phyloP scores from a whole-genome alignment of 2,888 invertebrate genomes.

The Melitaea athalia region DNA sequence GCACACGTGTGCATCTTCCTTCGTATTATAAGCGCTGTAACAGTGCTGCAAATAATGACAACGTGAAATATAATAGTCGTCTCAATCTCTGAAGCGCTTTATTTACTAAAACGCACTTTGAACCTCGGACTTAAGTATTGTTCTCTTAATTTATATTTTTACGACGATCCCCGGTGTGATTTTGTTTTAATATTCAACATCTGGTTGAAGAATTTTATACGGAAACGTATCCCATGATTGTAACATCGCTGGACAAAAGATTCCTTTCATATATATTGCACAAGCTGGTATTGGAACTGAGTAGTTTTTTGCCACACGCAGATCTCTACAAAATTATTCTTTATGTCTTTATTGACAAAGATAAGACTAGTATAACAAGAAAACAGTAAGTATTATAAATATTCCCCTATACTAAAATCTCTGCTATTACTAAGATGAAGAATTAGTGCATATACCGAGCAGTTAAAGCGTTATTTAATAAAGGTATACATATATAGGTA shows the following conservation, averaged over 20 bases:
- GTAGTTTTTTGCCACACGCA: too few relatives aligned
- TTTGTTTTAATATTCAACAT: conserved; percentile 16
- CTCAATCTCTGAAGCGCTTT: conserved; percentile 13
- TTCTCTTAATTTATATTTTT: conserved; percentile 27
- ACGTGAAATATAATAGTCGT: neutral
- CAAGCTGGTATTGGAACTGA: too few relatives aligned
- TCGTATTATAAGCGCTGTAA: conserved; percentile 8
- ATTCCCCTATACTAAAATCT: too few relatives aligned
- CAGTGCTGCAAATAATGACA: conserved; percentile 5
- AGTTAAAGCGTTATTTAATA: too few relatives aligned
- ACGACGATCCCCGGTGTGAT: conserved; percentile 11
- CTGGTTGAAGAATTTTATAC: neutral
- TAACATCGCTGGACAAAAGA: neutral
- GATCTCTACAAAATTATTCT: too few relatives aligned
- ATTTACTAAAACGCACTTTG: conserved; percentile 13
- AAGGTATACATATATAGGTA: too few relatives aligned
- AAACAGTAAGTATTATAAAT: too few relatives aligned
- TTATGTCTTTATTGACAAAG: too few relatives aligned
- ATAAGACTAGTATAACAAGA: too few relatives aligned
- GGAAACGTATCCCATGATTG: neutral
- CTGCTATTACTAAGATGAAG: too few relatives aligned
- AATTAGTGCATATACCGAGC: too few relatives aligned
- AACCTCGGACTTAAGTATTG: conserved; percentile 28
- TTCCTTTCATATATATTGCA: too few relatives aligned
- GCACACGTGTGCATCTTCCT: conserved; percentile 52